phyloP scores from a whole-genome alignment of 2,888 invertebrate genomes.

The Cryptosula pallasiana region DNA sequence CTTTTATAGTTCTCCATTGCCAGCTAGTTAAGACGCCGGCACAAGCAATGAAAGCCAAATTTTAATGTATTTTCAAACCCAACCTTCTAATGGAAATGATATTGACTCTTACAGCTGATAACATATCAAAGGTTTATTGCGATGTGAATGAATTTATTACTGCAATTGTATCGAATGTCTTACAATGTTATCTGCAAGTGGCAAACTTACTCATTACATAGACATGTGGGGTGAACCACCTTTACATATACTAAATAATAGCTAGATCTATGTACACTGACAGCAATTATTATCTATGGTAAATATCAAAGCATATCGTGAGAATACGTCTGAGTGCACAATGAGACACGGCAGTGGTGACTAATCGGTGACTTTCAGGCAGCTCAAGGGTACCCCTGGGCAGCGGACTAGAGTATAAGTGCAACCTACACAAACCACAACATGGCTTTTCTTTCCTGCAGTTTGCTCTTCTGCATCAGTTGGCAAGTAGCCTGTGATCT shows the following conservation, averaged over 20 bases:
- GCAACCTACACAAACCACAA: too few relatives aligned
- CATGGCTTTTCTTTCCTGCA: neutral
- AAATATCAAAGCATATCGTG: too few relatives aligned
- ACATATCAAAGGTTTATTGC: neutral
- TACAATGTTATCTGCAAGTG: neutral
- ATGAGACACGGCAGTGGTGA: too few relatives aligned
- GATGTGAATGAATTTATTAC: constrained; percentile 7
- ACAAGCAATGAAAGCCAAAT: too few relatives aligned
- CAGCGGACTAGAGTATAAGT: too few relatives aligned
- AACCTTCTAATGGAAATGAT: neutral
- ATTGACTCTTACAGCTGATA: neutral
- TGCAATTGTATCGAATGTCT: constrained; percentile 3
- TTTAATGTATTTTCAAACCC: too few relatives aligned
- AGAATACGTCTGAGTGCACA: too few relatives aligned
- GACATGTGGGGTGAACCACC: neutral
- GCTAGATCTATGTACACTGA: neutral
- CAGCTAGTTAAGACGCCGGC: too few relatives aligned
- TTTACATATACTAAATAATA: neutral
- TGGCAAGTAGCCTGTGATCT: constrained; percentile 61
- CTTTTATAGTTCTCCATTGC: constrained; percentile 4
- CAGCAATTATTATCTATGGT: neutral
- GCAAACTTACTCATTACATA: neutral
- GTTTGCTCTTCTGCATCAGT: neutral
- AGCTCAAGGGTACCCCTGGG: too few relatives aligned
- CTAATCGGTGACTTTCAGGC: too few relatives aligned